phyloP scores from a whole-genome alignment of 1,140 invertebrate species.

The Drosophila kurseongensis region DNA sequence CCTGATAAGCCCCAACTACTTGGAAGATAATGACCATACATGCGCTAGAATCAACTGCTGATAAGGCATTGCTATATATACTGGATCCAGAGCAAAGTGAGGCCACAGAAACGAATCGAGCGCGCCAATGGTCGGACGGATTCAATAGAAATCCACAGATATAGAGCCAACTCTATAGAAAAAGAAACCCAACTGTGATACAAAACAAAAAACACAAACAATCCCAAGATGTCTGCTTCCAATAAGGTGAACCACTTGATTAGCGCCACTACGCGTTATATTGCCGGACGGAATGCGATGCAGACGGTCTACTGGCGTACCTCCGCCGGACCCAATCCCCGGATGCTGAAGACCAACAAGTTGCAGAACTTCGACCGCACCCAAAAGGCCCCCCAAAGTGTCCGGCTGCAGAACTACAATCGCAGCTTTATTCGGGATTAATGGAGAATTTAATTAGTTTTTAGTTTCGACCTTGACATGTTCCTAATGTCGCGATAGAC shows the following conservation, averaged over 20 bases:
- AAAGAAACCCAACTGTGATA: conserved; percentile 59
- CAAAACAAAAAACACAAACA: conserved; percentile 6
- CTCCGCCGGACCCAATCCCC: conserved; percentile 85
- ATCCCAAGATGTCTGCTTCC: conserved; percentile 63
- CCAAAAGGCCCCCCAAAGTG: conserved; percentile 57
- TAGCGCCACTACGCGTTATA: conserved; percentile 88
- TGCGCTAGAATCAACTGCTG: conserved; percentile 29
- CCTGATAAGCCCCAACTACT: conserved; percentile 55
- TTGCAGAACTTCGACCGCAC: conserved; percentile 86
- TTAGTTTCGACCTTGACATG: conserved; percentile 24
- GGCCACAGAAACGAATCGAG: conserved; percentile 53
- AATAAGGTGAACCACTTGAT: conserved; percentile 86
- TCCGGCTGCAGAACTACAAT: conserved; percentile 62
- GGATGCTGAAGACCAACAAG: conserved; percentile 87
- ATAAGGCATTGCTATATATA: conserved; percentile 66
- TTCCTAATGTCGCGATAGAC: conserved; percentile 48
- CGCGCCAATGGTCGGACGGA: conserved; percentile 27
- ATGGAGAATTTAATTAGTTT: conserved; percentile 8
- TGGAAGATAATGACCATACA: conserved; percentile 32
- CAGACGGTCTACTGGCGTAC: conserved; percentile 90
- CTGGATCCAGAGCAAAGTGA: conserved; percentile 5
- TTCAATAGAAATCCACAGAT: conserved; percentile 1
- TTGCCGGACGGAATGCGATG: conserved; percentile 89
- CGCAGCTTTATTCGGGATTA: conserved; percentile 52
- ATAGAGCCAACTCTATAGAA: conserved; percentile 24